phyloP scores from a whole-genome alignment of 1,140 invertebrate genomes.

The Zaprionus camerounensis region DNA sequence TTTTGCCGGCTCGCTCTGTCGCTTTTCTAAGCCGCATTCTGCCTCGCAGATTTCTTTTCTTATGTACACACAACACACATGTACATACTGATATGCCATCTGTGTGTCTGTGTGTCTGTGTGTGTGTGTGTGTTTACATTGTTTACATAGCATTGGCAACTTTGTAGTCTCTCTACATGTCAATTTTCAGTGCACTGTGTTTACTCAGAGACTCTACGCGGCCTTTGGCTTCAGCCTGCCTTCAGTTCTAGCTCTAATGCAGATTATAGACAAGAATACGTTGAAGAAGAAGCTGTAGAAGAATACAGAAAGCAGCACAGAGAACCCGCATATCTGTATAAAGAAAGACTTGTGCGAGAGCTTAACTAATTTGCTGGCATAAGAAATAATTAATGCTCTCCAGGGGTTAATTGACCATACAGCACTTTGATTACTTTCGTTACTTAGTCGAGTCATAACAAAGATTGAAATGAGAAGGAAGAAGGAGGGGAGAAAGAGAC shows the following conservation, averaged over 20 bases:
- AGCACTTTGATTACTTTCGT: constrained; percentile 28
- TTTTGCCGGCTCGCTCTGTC: constrained; percentile 43
- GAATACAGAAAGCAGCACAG: background rate
- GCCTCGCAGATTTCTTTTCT: constrained; percentile 41
- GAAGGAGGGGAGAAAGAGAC: background rate
- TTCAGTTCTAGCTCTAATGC: background rate
- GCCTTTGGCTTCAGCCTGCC: constrained; percentile 15
- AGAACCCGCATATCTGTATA: background rate
- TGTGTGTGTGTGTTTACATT: constrained; percentile 19
- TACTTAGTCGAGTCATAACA: constrained; percentile 7
- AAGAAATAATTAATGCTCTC: constrained; percentile 45
- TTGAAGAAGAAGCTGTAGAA: background rate
- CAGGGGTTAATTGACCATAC: constrained; percentile 6
- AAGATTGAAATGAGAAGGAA: background rate
- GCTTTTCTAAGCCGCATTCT: constrained; percentile 50
- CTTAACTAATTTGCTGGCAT: constrained; percentile 57
- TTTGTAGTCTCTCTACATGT: constrained; percentile 41
- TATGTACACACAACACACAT: constrained; percentile 18
- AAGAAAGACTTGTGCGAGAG: background rate
- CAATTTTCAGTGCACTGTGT: constrained; percentile 48
- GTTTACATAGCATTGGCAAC: constrained; percentile 36
- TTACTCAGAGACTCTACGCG: constrained; percentile 20
- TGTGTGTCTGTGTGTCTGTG: constrained; percentile 8
- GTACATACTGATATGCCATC: constrained; percentile 2
- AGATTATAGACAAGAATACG: constrained; percentile 3